Evolutionary conservation across 2,888 invertebrate species (phyloP).

Genomic region (Teinopalpus imperialis): DNA sequence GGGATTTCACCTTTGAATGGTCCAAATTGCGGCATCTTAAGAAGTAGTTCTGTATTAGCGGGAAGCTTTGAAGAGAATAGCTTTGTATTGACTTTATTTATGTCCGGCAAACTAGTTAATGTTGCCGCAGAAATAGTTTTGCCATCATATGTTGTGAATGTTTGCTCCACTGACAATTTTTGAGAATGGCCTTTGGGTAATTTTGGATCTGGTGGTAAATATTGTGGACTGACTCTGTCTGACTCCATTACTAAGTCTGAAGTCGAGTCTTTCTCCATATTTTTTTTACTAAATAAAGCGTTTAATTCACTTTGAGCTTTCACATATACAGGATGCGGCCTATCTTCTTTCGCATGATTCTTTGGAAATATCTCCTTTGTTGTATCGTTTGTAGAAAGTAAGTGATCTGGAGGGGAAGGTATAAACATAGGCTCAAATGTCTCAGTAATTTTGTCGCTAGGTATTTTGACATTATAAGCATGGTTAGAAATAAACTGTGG

Average conservation of each 20-base stretch:
- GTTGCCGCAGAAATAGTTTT: slow-evolving; percentile 86
- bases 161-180: slow-evolving; percentile 57
- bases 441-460: slow-evolving; percentile 81
- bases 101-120: slow-evolving; percentile 80
- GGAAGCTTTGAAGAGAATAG: slow-evolving; percentile 69
- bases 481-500: slow-evolving; percentile 62
- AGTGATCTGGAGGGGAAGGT: slow-evolving; percentile 87
- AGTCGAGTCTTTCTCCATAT: slow-evolving; percentile 67
- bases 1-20: slow-evolving; percentile 89
- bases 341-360: slow-evolving; percentile 72
- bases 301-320: slow-evolving; percentile 59
- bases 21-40: slow-evolving; percentile 88
- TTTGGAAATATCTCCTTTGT: slow-evolving; percentile 69
- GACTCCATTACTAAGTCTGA: slow-evolving; percentile 87
- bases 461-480: slow-evolving; percentile 41
- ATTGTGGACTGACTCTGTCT: slow-evolving; percentile 87
- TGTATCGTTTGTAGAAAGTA: slow-evolving; percentile 56
- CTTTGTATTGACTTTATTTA: slow-evolving; percentile 53
- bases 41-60: slow-evolving; percentile 78
- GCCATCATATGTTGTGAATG: slow-evolving; percentile 89
- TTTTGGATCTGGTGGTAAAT: slow-evolving; percentile 86
- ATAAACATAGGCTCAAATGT: slow-evolving; percentile 91
- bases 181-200: slow-evolving; percentile 70
- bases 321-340: slow-evolving; percentile 75
- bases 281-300: slow-evolving; percentile 60